Evolutionary conservation across 2,113 vertebrate genomes (phyloP).

Genomic region (Brachypteracias leptosomus): DNA sequence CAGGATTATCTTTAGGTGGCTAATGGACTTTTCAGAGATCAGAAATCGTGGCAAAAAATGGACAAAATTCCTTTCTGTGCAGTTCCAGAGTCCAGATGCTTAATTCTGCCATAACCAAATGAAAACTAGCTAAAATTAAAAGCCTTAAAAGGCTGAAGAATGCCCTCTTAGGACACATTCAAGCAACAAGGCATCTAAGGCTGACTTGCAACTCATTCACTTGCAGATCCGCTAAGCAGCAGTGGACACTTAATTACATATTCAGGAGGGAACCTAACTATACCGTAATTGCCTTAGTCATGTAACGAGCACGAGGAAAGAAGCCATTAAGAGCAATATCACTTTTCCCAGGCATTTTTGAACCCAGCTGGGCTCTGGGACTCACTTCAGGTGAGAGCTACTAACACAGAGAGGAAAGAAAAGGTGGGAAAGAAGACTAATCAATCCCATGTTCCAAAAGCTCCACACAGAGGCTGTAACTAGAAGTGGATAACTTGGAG

Average conservation of each 20-base stretch:
- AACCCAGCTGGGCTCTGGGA: neutral
- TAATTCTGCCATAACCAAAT: neutral
- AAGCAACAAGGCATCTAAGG: neutral
- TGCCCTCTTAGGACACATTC: neutral
- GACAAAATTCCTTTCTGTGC: neutral
- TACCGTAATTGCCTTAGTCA: neutral
- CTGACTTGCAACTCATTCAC: neutral
- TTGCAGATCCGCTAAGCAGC: neutral
- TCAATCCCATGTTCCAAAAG: slow-evolving; percentile 37
- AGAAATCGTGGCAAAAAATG: neutral
- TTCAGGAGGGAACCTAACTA: neutral
- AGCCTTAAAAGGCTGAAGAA: neutral
- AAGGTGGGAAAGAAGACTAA: neutral
- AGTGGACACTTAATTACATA: neutral
- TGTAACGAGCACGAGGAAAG: neutral
- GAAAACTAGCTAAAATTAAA: neutral
- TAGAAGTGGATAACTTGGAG: slow-evolving; percentile 16
- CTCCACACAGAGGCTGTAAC: slow-evolving; percentile 48
- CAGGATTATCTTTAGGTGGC: neutral
- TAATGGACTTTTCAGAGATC: neutral
- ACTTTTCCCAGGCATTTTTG: neutral
- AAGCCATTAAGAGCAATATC: neutral
- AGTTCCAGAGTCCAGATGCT: neutral
- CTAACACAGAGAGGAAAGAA: neutral
- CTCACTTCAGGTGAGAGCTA: neutral